Base-by-base conservation (phyloP, 2,113 vertebrate species). In the Oncorhynchus kisutch region DNA sequence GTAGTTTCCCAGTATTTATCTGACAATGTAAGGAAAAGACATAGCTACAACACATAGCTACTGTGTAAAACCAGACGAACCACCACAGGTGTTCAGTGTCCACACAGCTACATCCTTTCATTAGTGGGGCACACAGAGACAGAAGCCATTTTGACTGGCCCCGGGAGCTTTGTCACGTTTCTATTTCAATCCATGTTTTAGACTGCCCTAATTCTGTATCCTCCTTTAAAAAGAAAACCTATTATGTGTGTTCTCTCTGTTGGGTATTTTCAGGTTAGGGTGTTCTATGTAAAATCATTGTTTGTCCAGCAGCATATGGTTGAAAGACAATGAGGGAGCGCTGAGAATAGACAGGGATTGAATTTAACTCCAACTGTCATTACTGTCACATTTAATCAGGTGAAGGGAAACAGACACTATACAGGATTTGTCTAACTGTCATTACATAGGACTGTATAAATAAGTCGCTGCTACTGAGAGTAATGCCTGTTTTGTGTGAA, bases 161-260 rank as follows among this genome's bases (percentile, higher is more conserved):
- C 86, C 83, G 72, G 71, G 82, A 90, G 89, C 80, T 75, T 87
- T 73, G 16, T 75, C 80, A 77, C 86, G 76, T 87, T 87, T 86
- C 77, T 87, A 77, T 86, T 87, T 85, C 86, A 79, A 82, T 84
- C 82, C 81, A 74, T 80, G 80, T 87, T 86, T 89, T 84, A 83
- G 85, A 82, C 64, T 79, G 87, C 85, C 87, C 90, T 84, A 78
- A 81, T 92, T 91, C 84, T 75, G 77, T 73, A 87, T 85, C 86
- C 89, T 88, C 78, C 64, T 88, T 27, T 27, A 27, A 27, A 31
- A 31, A 3, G 2, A 31, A 57, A 72, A 72, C 64, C 76, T 71
- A 39, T 39, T 39, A 45, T 45, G 2, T 39, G 8, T 9, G 39
- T 45, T 45, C 59, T 25, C 48, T 64, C 54, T 71, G 70, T 70